Evolutionary conservation across 2,888 invertebrate genomes (phyloP).

Genomic region (Dasypolia templi): DNA sequence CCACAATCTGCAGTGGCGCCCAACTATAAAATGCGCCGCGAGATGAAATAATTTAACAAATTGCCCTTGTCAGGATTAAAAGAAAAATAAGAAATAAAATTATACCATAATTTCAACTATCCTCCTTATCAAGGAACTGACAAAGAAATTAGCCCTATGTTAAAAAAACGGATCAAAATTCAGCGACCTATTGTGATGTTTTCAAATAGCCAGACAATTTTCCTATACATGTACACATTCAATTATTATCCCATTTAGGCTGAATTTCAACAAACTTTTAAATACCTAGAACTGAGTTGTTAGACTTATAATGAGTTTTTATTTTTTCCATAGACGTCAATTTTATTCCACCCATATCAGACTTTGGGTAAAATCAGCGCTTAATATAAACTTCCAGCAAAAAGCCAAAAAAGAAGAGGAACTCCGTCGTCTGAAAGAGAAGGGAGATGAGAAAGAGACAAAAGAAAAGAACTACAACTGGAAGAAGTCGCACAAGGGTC

Average conservation of each 20-base stretch:
- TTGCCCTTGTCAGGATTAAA: background rate
- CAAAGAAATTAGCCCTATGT: background rate
- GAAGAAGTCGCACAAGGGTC: slow-evolving; percentile 93
- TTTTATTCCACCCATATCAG: too few species aligned
- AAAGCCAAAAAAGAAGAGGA: slow-evolving; percentile 87
- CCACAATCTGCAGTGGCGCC: background rate
- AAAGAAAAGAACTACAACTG: slow-evolving; percentile 92
- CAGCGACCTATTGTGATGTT: background rate
- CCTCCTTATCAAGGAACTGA: background rate
- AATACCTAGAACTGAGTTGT: too few species aligned
- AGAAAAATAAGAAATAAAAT: background rate
- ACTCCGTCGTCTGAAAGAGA: slow-evolving; percentile 87
- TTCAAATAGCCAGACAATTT: background rate
- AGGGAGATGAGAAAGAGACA: slow-evolving; percentile 88
- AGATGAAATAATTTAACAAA: background rate
- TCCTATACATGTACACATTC: background rate
- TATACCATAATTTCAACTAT: background rate
- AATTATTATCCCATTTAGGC: background rate
- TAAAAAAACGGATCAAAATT: background rate
- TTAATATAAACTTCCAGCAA: slow-evolving; percentile 71
- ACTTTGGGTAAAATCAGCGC: too few species aligned
- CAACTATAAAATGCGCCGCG: background rate
- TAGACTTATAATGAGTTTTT: too few species aligned
- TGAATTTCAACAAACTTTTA: too few species aligned
- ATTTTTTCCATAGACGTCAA: too few species aligned